Conservation (phyloP, 2,113 vertebrate genomes). For the Genyomyrus donnyi region DNA sequence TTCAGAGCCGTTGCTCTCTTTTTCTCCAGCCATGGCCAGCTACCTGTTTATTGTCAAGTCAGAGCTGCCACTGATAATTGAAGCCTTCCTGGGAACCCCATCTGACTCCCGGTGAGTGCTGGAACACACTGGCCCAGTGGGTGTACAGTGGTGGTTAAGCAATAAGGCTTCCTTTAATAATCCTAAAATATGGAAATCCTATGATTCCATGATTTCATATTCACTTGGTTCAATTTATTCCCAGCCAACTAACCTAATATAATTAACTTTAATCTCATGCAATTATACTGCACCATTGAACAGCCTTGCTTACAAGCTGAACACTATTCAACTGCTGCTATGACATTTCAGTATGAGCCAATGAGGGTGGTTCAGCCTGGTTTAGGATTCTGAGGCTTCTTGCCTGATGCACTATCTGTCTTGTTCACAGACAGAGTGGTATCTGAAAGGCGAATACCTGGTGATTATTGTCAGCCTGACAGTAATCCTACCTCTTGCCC, state of each 20-base stretch:
- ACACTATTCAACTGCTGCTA: background rate
- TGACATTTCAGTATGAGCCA: background rate
- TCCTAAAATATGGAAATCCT: background rate
- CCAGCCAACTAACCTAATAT: background rate
- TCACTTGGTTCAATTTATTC: background rate
- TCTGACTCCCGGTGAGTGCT: constrained; percentile 50
- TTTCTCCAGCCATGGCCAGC: constrained; percentile 72
- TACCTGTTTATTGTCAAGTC: constrained; percentile 83
- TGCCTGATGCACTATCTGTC: background rate
- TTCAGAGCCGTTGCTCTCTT: background rate
- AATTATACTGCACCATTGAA: background rate
- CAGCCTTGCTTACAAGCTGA: background rate
- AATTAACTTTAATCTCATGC: background rate
- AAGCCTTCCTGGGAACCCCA: constrained; percentile 60
- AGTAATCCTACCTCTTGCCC: constrained; percentile 69
- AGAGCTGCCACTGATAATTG: constrained; percentile 73
- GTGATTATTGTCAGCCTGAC: constrained; percentile 65
- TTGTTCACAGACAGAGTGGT: constrained; percentile 49
- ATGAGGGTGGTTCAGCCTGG: background rate
- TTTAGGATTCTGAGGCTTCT: background rate
- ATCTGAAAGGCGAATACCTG: constrained; percentile 69
- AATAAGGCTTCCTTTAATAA: background rate
- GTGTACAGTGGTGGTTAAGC: background rate
- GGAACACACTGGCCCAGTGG: background rate
- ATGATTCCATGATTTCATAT: background rate